These are phyloP conservation scores for Centropyge bicolor DNA, from an alignment of 2,797 vertebrate species.

Conservation along the genomic window DNA sequence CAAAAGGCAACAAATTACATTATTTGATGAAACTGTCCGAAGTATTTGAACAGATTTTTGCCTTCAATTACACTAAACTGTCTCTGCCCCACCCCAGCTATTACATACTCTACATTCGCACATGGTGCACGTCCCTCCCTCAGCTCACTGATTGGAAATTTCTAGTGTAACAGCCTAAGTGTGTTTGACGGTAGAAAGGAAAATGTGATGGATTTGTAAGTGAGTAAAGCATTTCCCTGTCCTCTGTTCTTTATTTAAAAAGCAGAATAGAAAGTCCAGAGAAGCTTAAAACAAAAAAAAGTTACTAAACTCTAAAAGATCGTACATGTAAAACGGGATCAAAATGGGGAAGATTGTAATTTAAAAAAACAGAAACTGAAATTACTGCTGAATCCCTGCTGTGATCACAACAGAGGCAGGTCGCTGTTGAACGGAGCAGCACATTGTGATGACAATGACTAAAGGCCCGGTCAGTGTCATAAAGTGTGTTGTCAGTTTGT, in stretches of 20 bases:
- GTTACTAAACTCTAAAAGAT: background rate
- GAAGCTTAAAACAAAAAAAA: background rate
- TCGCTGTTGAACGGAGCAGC: conserved; percentile 14
- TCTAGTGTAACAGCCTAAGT: conserved; percentile 15
- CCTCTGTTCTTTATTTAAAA: background rate
- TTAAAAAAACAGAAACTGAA: background rate
- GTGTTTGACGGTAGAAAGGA: conserved; percentile 18
- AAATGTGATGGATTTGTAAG: conserved; percentile 19
- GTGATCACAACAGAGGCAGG: background rate
- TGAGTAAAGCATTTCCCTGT: background rate
- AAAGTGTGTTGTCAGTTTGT: conserved; percentile 77
- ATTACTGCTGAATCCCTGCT: background rate
- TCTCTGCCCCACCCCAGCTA: conserved; percentile 65
- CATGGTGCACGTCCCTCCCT: conserved; percentile 33
- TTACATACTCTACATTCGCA: conserved; percentile 40
- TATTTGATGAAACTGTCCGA: background rate
- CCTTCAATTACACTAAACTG: conserved; percentile 35
- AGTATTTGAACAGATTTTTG: conserved; percentile 36
- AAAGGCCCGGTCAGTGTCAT: conserved; percentile 38
- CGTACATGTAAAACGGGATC: background rate
- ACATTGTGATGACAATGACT: conserved; percentile 37
- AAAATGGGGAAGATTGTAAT: background rate
- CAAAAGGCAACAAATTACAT: background rate
- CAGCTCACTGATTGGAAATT: conserved; percentile 44
- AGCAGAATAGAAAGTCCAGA: background rate